These are phyloP conservation scores for Alcis repandata DNA, from an alignment of 2,888 invertebrate species.

Conservation along the genomic window DNA sequence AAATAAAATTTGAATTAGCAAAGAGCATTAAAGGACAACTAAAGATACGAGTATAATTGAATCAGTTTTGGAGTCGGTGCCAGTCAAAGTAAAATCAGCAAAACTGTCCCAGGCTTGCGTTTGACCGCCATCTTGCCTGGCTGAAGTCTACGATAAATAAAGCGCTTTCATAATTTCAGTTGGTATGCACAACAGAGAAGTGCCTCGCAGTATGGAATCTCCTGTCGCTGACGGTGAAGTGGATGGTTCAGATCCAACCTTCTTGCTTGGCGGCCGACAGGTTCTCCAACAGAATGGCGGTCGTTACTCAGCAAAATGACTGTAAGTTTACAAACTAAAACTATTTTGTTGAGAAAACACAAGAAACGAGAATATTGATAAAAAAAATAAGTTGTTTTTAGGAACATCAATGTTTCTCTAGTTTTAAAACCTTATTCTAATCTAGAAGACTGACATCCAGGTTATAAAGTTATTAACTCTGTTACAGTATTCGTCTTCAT, in stretches of 20 bases:
- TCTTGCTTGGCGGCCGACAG: slow-evolving; percentile 85
- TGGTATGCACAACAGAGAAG: slow-evolving; percentile 83
- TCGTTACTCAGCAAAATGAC: slow-evolving; percentile 88
- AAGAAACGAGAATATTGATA: too few relatives aligned
- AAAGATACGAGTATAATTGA: too few relatives aligned
- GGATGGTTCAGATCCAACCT: slow-evolving; percentile 86
- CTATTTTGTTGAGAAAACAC: background rate
- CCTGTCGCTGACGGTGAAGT: slow-evolving; percentile 89
- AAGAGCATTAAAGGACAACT: too few relatives aligned
- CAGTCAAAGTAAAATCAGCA: too few relatives aligned
- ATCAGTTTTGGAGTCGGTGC: too few relatives aligned
- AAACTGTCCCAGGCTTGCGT: too few relatives aligned
- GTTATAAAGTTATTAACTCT: slow-evolving; percentile 18
- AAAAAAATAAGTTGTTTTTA: too few relatives aligned
- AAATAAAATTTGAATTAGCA: too few relatives aligned
- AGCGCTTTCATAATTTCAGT: slow-evolving; percentile 64
- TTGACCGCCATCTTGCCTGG: too few relatives aligned
- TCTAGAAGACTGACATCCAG: too few relatives aligned
- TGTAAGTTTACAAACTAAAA: slow-evolving; percentile 87
- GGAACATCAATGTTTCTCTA: too few relatives aligned
- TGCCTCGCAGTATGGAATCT: slow-evolving; percentile 91
- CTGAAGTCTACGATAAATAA: too few relatives aligned
- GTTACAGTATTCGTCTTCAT: slow-evolving; percentile 80
- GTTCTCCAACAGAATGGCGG: slow-evolving; percentile 89
- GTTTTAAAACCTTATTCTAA: background rate